These are phyloP conservation scores for Polyommatus icarus DNA, from an alignment of 2,888 invertebrate species.

Conservation along the genomic window DNA sequence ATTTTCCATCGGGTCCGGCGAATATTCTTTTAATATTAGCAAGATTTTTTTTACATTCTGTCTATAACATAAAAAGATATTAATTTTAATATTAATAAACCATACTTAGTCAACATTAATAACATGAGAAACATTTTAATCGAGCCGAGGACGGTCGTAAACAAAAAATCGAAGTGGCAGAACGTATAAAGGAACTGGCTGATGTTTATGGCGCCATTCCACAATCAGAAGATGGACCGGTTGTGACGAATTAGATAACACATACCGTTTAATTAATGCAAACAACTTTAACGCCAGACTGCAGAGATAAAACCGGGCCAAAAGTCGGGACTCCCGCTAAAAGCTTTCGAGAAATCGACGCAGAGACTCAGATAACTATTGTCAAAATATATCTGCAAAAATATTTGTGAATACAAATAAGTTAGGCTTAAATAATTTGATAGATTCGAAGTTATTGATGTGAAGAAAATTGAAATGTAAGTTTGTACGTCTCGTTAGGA, in stretches of 20 bases:
- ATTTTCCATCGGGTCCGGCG: not conserved
- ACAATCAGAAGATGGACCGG: conserved; percentile 29
- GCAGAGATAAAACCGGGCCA: conserved; percentile 9
- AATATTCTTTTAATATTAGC: not conserved
- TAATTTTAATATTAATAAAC: not conserved
- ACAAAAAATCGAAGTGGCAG: conserved; percentile 21
- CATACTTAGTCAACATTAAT: not conserved
- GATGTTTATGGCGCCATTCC: conserved; percentile 26
- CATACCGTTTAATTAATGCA: conserved; percentile 30
- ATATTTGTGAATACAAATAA: not conserved
- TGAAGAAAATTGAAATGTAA: conserved; percentile 14
- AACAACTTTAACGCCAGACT: conserved; percentile 30
- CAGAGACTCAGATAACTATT: not conserved
- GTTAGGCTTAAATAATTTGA: not conserved
- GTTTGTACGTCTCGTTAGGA: conserved; percentile 10
- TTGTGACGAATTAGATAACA: conserved; percentile 30
- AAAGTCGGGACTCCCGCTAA: conserved; percentile 11
- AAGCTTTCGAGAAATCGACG: conserved; percentile 14
- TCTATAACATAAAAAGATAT: not conserved
- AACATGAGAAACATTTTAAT: conserved; percentile 18
- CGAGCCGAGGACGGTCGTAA: conserved; percentile 8
- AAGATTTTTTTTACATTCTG: not conserved
- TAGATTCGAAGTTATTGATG: not conserved
- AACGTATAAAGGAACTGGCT: conserved; percentile 14
- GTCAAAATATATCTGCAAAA: not conserved